Evolutionary conservation across 2,113 vertebrate species (phyloP).

Genomic region (Anguilla japonica): DNA sequence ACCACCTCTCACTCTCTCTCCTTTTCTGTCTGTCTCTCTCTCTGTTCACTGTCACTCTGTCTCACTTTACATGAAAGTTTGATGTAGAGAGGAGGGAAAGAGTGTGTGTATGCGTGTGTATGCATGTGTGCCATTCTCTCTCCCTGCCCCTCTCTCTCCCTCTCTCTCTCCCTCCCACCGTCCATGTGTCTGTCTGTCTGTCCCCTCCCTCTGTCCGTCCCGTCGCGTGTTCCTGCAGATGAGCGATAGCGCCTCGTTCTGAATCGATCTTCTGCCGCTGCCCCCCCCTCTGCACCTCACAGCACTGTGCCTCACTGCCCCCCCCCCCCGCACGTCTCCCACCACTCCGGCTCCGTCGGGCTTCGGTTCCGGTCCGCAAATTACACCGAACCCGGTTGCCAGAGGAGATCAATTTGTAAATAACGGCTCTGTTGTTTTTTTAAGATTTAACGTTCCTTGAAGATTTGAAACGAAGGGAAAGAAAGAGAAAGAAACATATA

Average conservation of each 20-base stretch:
- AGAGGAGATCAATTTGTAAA: background rate
- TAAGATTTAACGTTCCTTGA: background rate
- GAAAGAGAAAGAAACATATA: background rate
- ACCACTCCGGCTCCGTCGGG: no score
- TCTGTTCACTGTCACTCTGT: no score
- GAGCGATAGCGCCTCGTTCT: background rate
- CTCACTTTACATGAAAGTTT: no score
- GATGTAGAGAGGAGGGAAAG: no score
- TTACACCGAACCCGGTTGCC: background rate
- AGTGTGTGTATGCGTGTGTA: no score
- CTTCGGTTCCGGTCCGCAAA: no score
- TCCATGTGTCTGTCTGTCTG: background rate
- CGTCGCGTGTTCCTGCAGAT: background rate
- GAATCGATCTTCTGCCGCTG: background rate
- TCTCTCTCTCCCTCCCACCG: background rate
- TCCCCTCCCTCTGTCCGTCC: background rate
- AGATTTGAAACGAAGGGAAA: background rate
- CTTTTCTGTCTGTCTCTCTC: no score
- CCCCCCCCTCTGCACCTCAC: no score
- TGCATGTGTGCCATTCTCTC: no score
- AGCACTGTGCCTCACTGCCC: no score
- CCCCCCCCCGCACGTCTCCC: background rate
- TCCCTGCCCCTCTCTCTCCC: background rate
- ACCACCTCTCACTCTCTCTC: no score
- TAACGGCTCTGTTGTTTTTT: background rate